These are phyloP conservation scores for Agonopterix alstromeriana DNA, from an alignment of 2,888 invertebrate species.

Conservation along the genomic window DNA sequence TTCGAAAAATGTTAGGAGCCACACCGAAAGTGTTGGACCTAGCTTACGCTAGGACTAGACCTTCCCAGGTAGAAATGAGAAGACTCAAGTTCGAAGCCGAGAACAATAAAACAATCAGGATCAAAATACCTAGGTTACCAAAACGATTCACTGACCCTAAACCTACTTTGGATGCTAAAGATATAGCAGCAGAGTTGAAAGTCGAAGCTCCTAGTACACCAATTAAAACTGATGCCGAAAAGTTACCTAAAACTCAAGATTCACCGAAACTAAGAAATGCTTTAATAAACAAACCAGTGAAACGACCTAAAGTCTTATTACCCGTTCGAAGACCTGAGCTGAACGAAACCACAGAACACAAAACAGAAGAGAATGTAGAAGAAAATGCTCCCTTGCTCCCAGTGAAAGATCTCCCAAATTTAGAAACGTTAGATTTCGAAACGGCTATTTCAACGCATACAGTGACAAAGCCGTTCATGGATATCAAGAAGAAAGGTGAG, in stretches of 20 bases:
- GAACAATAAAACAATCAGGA: slow-evolving; percentile 41
- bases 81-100: slow-evolving; percentile 20
- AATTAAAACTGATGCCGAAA: slow-evolving; percentile 11
- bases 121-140: slow-evolving; percentile 47
- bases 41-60: slow-evolving; percentile 84
- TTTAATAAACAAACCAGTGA: slow-evolving; percentile 46
- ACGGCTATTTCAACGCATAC: slow-evolving; percentile 59
- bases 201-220: slow-evolving; percentile 20
- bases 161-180: slow-evolving; percentile 15
- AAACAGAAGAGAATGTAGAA: slow-evolving; percentile 24
- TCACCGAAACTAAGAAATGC: slow-evolving; percentile 59
- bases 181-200: slow-evolving; percentile 18
- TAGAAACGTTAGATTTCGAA: slow-evolving; percentile 47
- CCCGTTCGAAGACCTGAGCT: slow-evolving; percentile 48
- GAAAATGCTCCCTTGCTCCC: slow-evolving; percentile 14
- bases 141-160: slow-evolving; percentile 38
- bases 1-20: slow-evolving; percentile 82
- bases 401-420: no score
- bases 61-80: slow-evolving; percentile 21
- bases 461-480: slow-evolving; percentile 42
- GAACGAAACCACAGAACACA: slow-evolving; percentile 18
- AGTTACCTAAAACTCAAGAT: slow-evolving; percentile 35
- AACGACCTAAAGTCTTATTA: slow-evolving; percentile 52
- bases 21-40: slow-evolving; percentile 92
- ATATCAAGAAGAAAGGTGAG: slow-evolving; percentile 27